Percentiles rank a stretch among this genome's conserved stretches.
phyloP scores from a whole-genome alignment of 2,113 vertebrate species.

The Lathamus discolor region DNA sequence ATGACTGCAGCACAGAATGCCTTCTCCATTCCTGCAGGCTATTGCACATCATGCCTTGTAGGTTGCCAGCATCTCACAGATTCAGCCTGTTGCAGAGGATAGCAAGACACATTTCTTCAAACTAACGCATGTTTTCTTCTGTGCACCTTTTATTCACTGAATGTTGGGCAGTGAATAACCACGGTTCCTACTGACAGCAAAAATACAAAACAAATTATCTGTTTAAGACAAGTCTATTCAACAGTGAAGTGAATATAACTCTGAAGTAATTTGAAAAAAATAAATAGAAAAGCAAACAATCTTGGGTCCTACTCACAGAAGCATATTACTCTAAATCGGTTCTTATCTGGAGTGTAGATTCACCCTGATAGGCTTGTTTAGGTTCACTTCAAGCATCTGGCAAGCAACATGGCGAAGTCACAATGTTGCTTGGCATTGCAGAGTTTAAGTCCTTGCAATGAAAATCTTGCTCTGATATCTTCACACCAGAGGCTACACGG shows the following conservation, averaged over 20 bases:
- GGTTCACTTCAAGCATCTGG: neutral
- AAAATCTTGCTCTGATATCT: neutral
- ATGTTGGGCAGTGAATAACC: neutral
- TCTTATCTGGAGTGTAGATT: neutral
- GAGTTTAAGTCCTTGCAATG: neutral
- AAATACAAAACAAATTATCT: neutral
- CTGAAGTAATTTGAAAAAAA: neutral
- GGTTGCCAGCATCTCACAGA: neutral
- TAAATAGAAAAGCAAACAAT: neutral
- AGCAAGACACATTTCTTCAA: neutral
- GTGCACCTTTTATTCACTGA: neutral
- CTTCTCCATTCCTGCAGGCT: neutral
- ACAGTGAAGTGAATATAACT: neutral
- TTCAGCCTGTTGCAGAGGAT: neutral
- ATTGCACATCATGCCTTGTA: neutral
- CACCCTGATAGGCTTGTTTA: neutral
- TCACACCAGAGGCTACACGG: rapidly evolving
- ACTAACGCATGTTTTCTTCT: neutral
- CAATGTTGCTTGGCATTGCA: neutral
- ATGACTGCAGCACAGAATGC: neutral
- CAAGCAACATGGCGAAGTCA: neutral
- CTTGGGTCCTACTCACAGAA: neutral
- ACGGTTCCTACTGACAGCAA: neutral
- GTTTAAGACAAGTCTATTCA: neutral
- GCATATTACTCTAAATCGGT: neutral